These are phyloP conservation scores for Microctonus hyperodae DNA, from an alignment of 2,888 invertebrate genomes.

Conservation along the genomic window DNA sequence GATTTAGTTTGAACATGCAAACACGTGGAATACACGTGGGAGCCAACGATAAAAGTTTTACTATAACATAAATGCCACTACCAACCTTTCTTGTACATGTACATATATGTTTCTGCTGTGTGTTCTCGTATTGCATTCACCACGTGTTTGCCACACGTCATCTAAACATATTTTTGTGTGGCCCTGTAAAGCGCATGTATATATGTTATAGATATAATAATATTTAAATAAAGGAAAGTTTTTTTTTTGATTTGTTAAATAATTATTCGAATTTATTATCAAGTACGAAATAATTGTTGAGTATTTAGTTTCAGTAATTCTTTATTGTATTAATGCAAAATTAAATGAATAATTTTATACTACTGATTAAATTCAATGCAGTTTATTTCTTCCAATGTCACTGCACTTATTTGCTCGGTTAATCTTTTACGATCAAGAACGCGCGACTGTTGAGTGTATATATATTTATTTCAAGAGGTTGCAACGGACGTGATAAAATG, in stretches of 20 bases:
- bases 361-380: constrained; percentile 10
- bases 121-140: background rate
- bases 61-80: too few relatives aligned
- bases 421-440: constrained; percentile 25
- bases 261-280: too few relatives aligned
- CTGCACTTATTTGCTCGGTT: constrained; percentile 5
- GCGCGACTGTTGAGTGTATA: background rate
- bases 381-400: constrained; percentile 1
- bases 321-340: background rate
- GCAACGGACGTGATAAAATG: constrained; percentile 20
- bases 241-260: too few relatives aligned
- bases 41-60: background rate
- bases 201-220: too few relatives aligned
- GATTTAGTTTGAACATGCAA: background rate
- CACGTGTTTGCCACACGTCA: constrained; percentile 1
- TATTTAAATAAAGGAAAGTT: too few relatives aligned
- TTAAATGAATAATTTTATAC: background rate
- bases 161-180: background rate
- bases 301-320: too few relatives aligned
- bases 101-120: background rate
- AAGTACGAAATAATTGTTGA: too few relatives aligned
- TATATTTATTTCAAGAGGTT: constrained; percentile 1
- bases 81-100: too few relatives aligned
- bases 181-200: too few relatives aligned
- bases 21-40: constrained; percentile 42